Evolutionary conservation across 2,797 vertebrate genomes (phyloP).

Genomic region (Neosalanx taihuensis): DNA sequence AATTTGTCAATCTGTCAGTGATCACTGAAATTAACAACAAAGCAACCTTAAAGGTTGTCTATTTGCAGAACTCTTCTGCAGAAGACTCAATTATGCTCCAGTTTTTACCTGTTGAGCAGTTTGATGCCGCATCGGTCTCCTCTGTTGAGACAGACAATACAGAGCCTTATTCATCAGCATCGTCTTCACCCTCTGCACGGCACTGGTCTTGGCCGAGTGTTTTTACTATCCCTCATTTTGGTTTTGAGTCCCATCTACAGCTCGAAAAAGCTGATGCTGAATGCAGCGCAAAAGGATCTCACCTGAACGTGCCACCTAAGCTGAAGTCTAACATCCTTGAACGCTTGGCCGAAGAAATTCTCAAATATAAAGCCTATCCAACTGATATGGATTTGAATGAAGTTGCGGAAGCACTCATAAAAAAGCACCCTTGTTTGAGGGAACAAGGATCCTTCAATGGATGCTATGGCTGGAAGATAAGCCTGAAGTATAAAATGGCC

Average conservation of each 20-base stretch:
- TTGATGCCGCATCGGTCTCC: constrained; percentile 13
- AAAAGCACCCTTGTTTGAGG: constrained; percentile 34
- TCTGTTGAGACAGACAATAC: constrained; percentile 15
- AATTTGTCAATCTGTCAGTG: constrained; percentile 20
- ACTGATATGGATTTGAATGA: constrained; percentile 30
- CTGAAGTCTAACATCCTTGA: constrained; percentile 39
- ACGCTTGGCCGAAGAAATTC: constrained; percentile 20
- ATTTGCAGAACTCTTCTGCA: constrained; percentile 16
- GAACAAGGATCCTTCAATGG: constrained; percentile 27
- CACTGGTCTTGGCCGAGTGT: constrained; percentile 5
- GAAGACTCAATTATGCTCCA: constrained; percentile 12
- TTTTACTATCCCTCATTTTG: neutral
- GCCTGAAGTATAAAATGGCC: constrained; percentile 43
- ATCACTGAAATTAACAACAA: constrained; percentile 25
- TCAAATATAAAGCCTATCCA: constrained; percentile 37
- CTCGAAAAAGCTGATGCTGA: constrained; percentile 28
- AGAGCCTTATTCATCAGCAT: constrained; percentile 14
- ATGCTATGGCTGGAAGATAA: constrained; percentile 28
- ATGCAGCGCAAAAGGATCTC: constrained; percentile 1
- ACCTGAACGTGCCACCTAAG: constrained; percentile 16
- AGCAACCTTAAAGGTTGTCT: constrained; percentile 24
- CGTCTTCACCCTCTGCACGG: constrained; percentile 6
- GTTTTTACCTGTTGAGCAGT: neutral
- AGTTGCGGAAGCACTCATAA: constrained; percentile 32
- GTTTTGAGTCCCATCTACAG: constrained; percentile 18